A percentile compares a stretch with the other conserved stretches of the same genome.
Evolutionary conservation across 1,140 invertebrate genomes (phyloP).

Genomic region (Panagrolaimus sp.): DNA sequence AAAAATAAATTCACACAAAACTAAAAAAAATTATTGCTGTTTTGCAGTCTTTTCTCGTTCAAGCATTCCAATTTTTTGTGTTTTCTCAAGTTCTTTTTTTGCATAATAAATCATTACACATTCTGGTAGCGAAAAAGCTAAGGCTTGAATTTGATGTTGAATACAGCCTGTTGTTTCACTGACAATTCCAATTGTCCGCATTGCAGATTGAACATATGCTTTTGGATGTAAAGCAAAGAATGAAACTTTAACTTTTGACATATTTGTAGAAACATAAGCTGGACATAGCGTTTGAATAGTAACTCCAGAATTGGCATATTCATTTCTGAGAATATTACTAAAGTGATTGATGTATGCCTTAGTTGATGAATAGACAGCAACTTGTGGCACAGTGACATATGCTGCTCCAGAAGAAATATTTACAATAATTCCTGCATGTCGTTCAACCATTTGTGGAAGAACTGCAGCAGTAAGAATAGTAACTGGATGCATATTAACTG

Average conservation of each 20-base stretch:
- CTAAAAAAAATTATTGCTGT: too few relatives aligned
- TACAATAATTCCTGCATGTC: conserved; percentile 34
- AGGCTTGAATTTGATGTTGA: conserved; percentile 49
- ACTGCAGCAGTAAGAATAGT: conserved; percentile 32
- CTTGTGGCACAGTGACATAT: neutral
- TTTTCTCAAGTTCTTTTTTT: too few relatives aligned
- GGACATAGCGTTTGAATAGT: conserved; percentile 47
- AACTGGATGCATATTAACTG: conserved; percentile 28
- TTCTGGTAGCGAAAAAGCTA: conserved; percentile 34
- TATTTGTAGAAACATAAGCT: conserved; percentile 54
- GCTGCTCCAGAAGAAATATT: conserved; percentile 42
- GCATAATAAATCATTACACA: too few relatives aligned
- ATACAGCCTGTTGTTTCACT: conserved; percentile 52
- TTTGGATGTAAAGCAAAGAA: conserved; percentile 44
- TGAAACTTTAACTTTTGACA: conserved; percentile 48
- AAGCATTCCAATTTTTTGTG: too few relatives aligned
- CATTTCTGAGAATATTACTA: conserved; percentile 37
- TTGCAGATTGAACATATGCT: conserved; percentile 36
- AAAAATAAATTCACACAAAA: too few relatives aligned
- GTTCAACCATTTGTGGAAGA: conserved; percentile 33
- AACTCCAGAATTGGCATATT: conserved; percentile 44
- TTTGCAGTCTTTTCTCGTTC: too few relatives aligned
- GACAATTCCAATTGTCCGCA: conserved; percentile 46
- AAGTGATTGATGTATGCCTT: conserved; percentile 38
- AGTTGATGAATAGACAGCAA: conserved; percentile 23